Evolutionary conservation across 2,888 invertebrate species (phyloP).

Genomic region (Ceraclea dissimilis): DNA sequence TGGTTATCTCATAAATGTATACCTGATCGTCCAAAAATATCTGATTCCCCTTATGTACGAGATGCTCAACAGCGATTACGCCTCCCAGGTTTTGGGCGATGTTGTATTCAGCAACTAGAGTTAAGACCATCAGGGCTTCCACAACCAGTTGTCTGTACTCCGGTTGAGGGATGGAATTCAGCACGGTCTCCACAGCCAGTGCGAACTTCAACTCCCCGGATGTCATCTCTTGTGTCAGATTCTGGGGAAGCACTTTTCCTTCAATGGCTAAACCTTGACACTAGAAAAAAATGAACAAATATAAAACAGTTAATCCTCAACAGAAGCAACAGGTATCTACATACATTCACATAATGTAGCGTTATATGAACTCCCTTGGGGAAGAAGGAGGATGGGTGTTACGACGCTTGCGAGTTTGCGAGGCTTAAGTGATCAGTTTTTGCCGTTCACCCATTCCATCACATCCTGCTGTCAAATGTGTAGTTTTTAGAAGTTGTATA

Average conservation of each 20-base stretch:
- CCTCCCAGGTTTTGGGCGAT: constrained; percentile 69
- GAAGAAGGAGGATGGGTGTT: too few relatives aligned
- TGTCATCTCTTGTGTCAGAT: constrained; percentile 98
- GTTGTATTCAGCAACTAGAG: constrained; percentile 82
- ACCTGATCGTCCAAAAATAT: constrained; percentile 96
- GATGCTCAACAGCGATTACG: constrained; percentile 78
- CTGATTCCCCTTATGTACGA: constrained; percentile 90
- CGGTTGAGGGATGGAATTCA: constrained; percentile 96
- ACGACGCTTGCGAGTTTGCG: too few relatives aligned
- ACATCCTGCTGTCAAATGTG: too few relatives aligned
- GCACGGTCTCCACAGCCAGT: constrained; percentile 90
- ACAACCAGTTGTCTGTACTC: constrained; percentile 96
- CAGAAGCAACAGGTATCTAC: too few relatives aligned
- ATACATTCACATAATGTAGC: too few relatives aligned
- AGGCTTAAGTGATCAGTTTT: too few relatives aligned
- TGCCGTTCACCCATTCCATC: too few relatives aligned
- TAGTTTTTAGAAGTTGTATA: too few relatives aligned
- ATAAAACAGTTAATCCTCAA: too few relatives aligned
- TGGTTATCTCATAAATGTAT: too few relatives aligned
- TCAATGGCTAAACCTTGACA: constrained; percentile 93
- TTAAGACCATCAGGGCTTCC: constrained; percentile 94
- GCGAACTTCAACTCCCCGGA: constrained; percentile 98
- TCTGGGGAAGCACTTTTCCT: constrained; percentile 82
- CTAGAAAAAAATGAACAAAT: constrained; percentile 49
- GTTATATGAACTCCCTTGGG: too few relatives aligned